Evolutionary conservation across 2,113 vertebrate species (phyloP), one percentile per base, ranked within the genome.

Genomic region (Lota lota): DNA sequence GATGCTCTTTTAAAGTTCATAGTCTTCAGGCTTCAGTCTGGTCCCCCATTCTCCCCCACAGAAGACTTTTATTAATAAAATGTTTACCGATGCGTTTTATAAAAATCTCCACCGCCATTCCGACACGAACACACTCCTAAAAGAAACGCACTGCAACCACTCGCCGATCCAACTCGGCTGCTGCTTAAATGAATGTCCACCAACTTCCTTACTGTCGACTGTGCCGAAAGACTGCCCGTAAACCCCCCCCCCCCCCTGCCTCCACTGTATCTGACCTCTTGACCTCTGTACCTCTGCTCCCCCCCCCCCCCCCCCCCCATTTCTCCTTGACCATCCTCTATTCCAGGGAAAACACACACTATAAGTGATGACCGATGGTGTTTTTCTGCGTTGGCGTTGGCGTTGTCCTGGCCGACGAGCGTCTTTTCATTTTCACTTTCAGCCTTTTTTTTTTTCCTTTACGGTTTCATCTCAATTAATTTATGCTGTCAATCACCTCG

Each of bases 121-220:
- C 77, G 64, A 54, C 57, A 76, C 85, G 70, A 75, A 83, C 76
- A 84, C 85, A 85, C 87, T 76, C 71, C 77, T 74, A 79, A 47
- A 33, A 47, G 12, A 47, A 75, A 83, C 76, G 83, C 85, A 86
- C 87, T 84, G 87, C 86, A 77, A 83, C 87, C 87, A 82, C 82
- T 81, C 88, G 85, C 89, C 89, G 77, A 87, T 87, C 86, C 73
- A 91, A 89, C 53, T 64, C 87, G 79, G 90, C 87, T 91, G 92
- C 90, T 92, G 93, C 88, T 90, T 87, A 82, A 90, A 92, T 85
- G 93, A 95, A 93, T 93, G 91, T 87, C 88, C 76, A 80, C 88
- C 73, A 87, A 64, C 80, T 58, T 77, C 73, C 74, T 82, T 88
- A 91, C 91, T 91, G 89, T 85, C 88, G 83, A 91, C 91, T 91